Evolutionary conservation across 2,888 invertebrate genomes (phyloP), one percentile per base, ranked within the genome.

Genomic region (Agonopterix arenella): DNA sequence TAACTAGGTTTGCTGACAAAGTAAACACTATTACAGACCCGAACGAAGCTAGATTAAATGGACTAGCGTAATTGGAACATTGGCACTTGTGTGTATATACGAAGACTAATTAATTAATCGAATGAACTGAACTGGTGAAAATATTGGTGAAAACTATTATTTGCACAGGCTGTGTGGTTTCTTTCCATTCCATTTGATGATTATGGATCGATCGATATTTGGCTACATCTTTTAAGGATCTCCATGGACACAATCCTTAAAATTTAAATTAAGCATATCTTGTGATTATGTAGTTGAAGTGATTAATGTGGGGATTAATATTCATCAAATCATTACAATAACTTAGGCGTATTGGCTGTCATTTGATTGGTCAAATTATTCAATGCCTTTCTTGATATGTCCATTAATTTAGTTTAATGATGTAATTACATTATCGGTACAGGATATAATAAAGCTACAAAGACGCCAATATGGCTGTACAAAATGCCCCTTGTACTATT

Each of bases 361-460:
- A 5, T 28, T 28, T 28, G 28, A 28, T 37, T 36, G 9, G 11
- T 11, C 45, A 36, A 36, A 28, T 45, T n/a, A 44, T 16, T 28
- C 28, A 28, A 44, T 16, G 7, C 44, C 13, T 16, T 4, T 8
- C 11, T 44, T 4, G 18, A 44, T 3, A 13, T 18, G 36, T 7
- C 36, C 8, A n/a, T 10, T 40, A 44, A 45, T 49, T 49, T 40
- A 42, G 11, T n/a, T 49, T 28, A 28, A 28, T 51, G 55, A 56
- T 47, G 44, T 48, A 62, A 57, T 56, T 64, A 52, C 53, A 59
- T 55, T 63, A 60, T 47, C 49, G 55, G 50, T 50, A 51, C 47
- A 54, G 42, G 47, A 47, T 50, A 52, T 47, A 36, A 37, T 36
- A 49, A 41, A 41, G 8, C 16, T 11, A 48, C 50, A 50, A 48